Evolutionary conservation across 2,113 vertebrate genomes (phyloP), one percentile per base, ranked within the genome.

Genomic region (Orycteropus afer): DNA sequence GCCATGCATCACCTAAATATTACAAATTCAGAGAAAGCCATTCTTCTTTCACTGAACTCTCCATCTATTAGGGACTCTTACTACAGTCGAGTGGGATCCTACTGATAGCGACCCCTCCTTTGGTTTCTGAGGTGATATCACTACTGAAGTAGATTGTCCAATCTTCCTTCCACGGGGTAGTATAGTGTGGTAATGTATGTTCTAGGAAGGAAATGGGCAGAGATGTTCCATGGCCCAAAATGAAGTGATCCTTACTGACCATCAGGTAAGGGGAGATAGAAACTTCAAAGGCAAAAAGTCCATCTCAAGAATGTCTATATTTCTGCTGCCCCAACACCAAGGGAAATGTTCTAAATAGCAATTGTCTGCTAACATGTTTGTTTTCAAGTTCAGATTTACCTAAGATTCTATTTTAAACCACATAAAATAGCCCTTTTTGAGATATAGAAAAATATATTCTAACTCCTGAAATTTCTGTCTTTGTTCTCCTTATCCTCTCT

Each of bases 361-460:
- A 86, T 45, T 69, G 37, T 80, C 25, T 86, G 1, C 12, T n/a
- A 83, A 81, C 65, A 27, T 10, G 69, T 0, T 78, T 93, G 7
- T 65, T n/a, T 89, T 88, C 32, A 37, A 59, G 14, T 25, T 87
- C 80, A 15, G 0, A 87, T 86, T 81, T 71, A 10, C 45, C 15
- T 69, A 86, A 59, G 45, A 53, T 87, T 93, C 17, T 9, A 22
- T 42, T 94, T 86, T 42, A 84, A 95, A 90, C 40, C 20, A 27
- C 27, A n/a, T 74, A 29, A 86, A 91, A 91, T 32, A 89, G 3
- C 6, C 5, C 32, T 85, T 5, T 59, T 87, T 92, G 92, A 86
- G 63, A 49, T 67, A 59, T 34, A 86, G 7, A 57, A 93, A 93
- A 90, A 89, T 15, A 20, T 74, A 73, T 40, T 63, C 22, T n/a